Conservation (phyloP, 1,140 invertebrate genomes). For the Geopemphigus sp. region DNA sequence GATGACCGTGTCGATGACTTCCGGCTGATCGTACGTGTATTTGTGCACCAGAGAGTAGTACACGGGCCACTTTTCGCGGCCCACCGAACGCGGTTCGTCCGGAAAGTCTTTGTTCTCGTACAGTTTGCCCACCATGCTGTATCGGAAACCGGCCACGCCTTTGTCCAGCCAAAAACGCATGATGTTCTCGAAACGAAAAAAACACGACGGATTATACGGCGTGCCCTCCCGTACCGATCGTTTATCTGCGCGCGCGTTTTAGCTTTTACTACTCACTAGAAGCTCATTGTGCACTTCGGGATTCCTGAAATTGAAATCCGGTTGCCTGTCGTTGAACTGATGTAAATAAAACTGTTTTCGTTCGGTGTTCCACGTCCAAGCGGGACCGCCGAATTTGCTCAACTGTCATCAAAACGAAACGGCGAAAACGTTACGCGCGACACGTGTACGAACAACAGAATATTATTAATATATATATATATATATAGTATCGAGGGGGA, state of each 20-base stretch:
- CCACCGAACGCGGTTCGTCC: conserved; percentile 54
- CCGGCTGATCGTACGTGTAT: conserved; percentile 63
- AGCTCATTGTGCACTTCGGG: conserved; percentile 20
- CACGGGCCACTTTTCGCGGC: not conserved
- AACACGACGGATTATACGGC: too few species aligned
- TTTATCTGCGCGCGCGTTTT: too few species aligned
- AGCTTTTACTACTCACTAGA: conserved; percentile 18
- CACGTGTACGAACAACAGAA: too few species aligned
- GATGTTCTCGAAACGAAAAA: too few species aligned
- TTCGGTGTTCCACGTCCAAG: conserved; percentile 68
- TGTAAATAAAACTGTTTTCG: conserved; percentile 73
- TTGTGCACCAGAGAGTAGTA: conserved; percentile 59
- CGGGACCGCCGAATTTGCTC: conserved; percentile 66
- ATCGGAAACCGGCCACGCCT: conserved; percentile 69
- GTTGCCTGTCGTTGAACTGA: conserved; percentile 65
- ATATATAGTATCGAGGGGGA: too few species aligned
- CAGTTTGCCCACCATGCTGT: conserved; percentile 62
- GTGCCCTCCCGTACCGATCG: too few species aligned
- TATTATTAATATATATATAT: too few species aligned
- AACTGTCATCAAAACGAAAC: conserved; percentile 59
- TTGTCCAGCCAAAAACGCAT: conserved; percentile 65
- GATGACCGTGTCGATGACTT: conserved; percentile 64
- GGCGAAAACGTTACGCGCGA: too few species aligned
- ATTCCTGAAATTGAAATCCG: conserved; percentile 66
- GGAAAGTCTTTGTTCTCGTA: conserved; percentile 56